phyloP scores from a whole-genome alignment of 1,140 invertebrate genomes.

The Neodiprion fabricii region DNA sequence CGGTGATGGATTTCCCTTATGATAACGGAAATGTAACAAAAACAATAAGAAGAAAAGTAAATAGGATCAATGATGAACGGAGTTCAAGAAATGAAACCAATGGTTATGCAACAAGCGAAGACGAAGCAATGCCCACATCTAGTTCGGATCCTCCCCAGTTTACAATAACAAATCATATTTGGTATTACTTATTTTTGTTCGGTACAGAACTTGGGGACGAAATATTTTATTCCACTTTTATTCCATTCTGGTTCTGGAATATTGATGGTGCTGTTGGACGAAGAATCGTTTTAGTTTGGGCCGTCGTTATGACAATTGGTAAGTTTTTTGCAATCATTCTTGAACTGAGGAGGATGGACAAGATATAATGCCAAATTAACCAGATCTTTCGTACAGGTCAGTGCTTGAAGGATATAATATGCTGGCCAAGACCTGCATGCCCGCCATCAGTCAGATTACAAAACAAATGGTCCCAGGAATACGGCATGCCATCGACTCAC shows the following conservation, averaged over 20 bases:
- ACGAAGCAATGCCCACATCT: constrained; percentile 17
- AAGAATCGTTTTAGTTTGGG: constrained; percentile 83
- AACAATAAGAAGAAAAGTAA: constrained; percentile 2
- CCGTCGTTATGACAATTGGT: constrained; percentile 85
- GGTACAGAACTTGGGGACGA: constrained; percentile 88
- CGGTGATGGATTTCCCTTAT: constrained; percentile 46
- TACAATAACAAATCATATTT: constrained; percentile 79
- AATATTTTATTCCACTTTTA: constrained; percentile 85
- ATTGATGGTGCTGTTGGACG: constrained; percentile 83
- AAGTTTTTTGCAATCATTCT: constrained; percentile 35
- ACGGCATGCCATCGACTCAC: constrained; percentile 94
- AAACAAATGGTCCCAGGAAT: constrained; percentile 86
- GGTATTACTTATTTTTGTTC: constrained; percentile 86
- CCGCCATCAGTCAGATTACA: constrained; percentile 85
- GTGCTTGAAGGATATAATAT: constrained; percentile 85
- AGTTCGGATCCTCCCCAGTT: constrained; percentile 36
- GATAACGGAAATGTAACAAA: constrained; percentile 32
- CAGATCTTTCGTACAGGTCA: constrained; percentile 68
- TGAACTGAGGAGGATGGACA: neutral
- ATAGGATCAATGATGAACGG: neutral
- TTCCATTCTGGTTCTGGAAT: constrained; percentile 94
- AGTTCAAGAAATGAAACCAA: neutral
- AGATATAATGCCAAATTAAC: constrained; percentile 14
- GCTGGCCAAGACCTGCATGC: constrained; percentile 81
- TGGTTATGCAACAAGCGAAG: constrained; percentile 23